Evolutionary conservation across 30 jellyfish, hydroid and myxozoan species (phyloP), one percentile per base, ranked within the genome.

Genomic region (Aurelia sp.): DNA sequence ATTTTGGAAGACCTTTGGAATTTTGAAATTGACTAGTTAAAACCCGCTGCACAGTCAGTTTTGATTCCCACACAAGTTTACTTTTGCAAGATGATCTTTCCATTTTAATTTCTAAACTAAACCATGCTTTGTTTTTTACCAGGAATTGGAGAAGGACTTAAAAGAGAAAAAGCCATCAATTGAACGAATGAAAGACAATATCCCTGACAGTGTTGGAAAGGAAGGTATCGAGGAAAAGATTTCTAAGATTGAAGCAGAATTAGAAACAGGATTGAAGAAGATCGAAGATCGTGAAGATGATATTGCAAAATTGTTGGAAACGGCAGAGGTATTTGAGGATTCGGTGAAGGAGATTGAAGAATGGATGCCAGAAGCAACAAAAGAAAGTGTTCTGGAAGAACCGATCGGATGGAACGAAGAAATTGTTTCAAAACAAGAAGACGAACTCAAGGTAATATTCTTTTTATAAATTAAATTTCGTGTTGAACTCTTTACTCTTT

Each of bases 321-420:
- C 77, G 12, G 96, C 96, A 17, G 81, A 76, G 58, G 64, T n/a
- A 5, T 95, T 95, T 73, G 91, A 58, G 47, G 74, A 67, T 20
- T 77, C 97, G 17, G 57, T 93, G 66, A 81, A 65, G 38, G 92
- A 81, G 40, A 67, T 95, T 17, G 89, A 95, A 48, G 80, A 86
- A 19, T 95, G 99, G 99, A 52, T 88, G 68, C 96, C 98, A 5
- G 85, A 80, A 24, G 95, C 96, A 10, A 48, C 27, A 40, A 69
- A 72, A 5, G 55, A 76, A 15, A 87, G 91, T 63, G 93, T 87
- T 18, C 30, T 90, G 52, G 76, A 85, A 67, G 96, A 82, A 38
- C 91, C 94, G 18, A 64, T 80, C 31, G 78, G 86, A n/a, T 60
- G 92, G 9, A 89, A 82, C 13, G 80, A 79, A 13, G 93, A 95